These are phyloP conservation scores for Sphecodes monilicornis DNA, from an alignment of 2,888 invertebrate species.

Conservation along the genomic window DNA sequence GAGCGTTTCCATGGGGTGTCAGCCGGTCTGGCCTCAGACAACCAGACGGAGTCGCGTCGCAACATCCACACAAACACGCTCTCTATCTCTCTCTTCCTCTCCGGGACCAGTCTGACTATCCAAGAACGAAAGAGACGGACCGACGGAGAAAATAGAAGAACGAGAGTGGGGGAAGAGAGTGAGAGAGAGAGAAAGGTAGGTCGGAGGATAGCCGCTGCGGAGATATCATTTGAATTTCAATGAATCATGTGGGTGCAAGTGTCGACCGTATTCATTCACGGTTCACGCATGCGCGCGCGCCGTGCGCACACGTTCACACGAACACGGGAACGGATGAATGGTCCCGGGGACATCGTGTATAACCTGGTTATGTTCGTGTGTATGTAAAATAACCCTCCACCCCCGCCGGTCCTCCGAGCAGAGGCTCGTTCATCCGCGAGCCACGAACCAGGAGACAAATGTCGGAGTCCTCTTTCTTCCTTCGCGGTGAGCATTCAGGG, in stretches of 20 bases:
- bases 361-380: constrained; percentile 14
- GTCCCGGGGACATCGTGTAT: neutral
- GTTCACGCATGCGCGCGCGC: constrained; percentile 28
- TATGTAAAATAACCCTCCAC: constrained; percentile 58
- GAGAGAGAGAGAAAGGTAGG: constrained; percentile 10
- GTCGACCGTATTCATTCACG: constrained; percentile 77
- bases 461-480: constrained; percentile 53
- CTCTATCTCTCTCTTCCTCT: neutral
- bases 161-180: neutral
- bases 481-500: constrained; percentile 45
- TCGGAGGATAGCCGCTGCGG: constrained; percentile 25
- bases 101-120: neutral
- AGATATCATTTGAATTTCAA: constrained; percentile 82
- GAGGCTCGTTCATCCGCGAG: constrained; percentile 46
- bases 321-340: neutral
- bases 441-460: constrained; percentile 65
- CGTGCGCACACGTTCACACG: neutral
- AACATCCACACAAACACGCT: neutral
- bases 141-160: constrained; percentile 5
- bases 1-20: constrained; percentile 67
- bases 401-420: constrained; percentile 6
- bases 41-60: constrained; percentile 26
- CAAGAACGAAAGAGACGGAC: constrained; percentile 6
- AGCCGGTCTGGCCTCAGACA: constrained; percentile 45
- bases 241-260: constrained; percentile 82